phyloP scores from a whole-genome alignment of 2,797 vertebrate species.

The Platyrinchus mystaceus region DNA sequence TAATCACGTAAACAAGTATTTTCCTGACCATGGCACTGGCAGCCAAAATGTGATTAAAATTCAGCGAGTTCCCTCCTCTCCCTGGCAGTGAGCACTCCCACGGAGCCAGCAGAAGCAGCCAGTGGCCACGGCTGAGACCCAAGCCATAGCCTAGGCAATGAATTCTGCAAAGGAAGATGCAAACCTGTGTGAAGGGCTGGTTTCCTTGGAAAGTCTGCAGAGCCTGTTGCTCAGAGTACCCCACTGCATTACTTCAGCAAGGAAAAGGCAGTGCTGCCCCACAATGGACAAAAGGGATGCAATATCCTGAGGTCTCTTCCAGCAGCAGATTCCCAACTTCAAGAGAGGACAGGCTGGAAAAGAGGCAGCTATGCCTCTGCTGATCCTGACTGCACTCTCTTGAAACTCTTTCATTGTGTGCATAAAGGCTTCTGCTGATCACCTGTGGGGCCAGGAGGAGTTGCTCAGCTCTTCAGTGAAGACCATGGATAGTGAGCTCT shows the following conservation, averaged over 20 bases:
- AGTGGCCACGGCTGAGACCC: fast-evolving
- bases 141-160: neutral
- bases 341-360: neutral
- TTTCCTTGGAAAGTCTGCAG: neutral
- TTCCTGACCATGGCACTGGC: neutral
- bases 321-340: neutral
- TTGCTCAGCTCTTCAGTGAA: neutral
- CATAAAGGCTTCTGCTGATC: neutral
- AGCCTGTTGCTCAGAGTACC: neutral
- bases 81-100: neutral
- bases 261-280: slow-evolving; percentile 52
- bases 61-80: neutral
- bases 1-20: neutral
- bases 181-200: neutral
- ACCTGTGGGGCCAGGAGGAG: neutral
- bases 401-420: neutral
- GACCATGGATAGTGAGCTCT: neutral
- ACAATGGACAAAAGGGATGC: slow-evolving; percentile 24
- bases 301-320: neutral
- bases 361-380: neutral
- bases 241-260: neutral
- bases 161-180: neutral
- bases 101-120: fast-evolving
- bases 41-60: slow-evolving; percentile 13
- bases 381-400: neutral